phyloP scores from a whole-genome alignment of 2,113 vertebrate genomes.

The Chlorodrepanis virens region DNA sequence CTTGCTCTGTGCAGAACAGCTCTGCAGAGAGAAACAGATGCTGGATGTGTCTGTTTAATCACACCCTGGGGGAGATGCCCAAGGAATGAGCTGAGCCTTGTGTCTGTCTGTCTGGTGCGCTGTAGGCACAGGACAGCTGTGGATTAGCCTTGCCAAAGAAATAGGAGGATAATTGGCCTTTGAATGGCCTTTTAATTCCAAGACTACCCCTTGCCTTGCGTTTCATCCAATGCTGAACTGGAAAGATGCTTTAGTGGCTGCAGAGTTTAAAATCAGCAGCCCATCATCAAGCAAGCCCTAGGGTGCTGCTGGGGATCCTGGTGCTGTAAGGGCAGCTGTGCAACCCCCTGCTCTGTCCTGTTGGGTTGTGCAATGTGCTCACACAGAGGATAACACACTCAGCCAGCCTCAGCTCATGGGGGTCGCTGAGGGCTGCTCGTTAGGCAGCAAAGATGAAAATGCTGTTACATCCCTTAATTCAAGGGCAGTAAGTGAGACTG shows the following conservation, averaged over 20 bases:
- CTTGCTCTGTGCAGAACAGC: background rate
- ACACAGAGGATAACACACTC: background rate
- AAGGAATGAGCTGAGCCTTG: background rate
- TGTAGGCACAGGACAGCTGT: background rate
- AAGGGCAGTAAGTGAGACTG: background rate
- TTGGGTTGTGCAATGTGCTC: background rate
- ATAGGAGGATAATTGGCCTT: background rate
- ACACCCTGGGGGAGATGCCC: background rate
- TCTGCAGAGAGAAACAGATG: background rate
- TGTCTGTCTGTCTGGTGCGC: background rate
- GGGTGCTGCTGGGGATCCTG: background rate
- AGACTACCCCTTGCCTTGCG: background rate
- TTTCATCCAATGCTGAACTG: background rate
- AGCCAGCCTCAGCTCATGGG: accelerated
- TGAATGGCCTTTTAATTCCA: background rate
- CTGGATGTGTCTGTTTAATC: background rate
- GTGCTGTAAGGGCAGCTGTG: background rate
- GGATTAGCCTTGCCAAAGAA: background rate
- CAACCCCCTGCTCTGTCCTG: background rate
- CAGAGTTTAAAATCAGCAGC: background rate
- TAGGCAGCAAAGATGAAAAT: background rate
- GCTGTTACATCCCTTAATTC: background rate
- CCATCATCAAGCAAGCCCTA: accelerated
- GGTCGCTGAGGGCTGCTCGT: background rate
- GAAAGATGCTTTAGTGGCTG: accelerated